Evolutionary conservation across 1,140 invertebrate species (phyloP).

Genomic region (Macrobrachium rosenbergii): DNA sequence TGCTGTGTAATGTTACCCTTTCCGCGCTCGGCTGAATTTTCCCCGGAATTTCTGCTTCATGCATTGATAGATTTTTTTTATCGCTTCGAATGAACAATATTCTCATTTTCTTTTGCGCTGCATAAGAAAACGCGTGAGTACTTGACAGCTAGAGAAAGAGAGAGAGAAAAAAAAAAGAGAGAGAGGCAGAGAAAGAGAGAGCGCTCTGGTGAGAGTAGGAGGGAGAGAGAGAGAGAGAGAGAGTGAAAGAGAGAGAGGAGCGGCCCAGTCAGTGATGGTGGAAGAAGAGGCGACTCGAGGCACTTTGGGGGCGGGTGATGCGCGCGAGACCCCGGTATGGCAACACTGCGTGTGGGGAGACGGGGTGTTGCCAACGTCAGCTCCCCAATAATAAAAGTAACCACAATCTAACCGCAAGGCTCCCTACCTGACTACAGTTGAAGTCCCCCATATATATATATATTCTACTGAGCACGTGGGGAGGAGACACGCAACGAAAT

Average conservation of each 20-base stretch:
- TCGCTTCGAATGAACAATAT: too few relatives aligned
- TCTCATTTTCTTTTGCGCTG: too few relatives aligned
- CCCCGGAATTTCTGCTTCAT: too few relatives aligned
- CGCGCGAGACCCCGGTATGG: conserved; percentile 11
- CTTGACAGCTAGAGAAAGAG: neutral
- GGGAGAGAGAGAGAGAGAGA: neutral
- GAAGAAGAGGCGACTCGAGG: neutral
- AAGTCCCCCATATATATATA: conserved; percentile 46
- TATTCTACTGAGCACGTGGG: conserved; percentile 41
- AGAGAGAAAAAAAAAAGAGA: too few relatives aligned
- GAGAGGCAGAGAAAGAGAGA: neutral
- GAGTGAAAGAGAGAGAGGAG: conserved; percentile 27
- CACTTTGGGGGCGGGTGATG: neutral
- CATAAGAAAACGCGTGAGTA: neutral
- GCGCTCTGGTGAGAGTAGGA: neutral
- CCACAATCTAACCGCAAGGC: conserved; percentile 62
- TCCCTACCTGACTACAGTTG: conserved; percentile 44
- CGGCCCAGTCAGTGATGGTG: neutral
- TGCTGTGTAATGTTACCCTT: too few relatives aligned
- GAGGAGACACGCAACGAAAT: neutral
- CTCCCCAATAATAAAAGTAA: conserved; percentile 63
- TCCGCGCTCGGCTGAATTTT: too few relatives aligned
- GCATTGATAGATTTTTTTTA: too few relatives aligned
- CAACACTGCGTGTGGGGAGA: conserved; percentile 36
- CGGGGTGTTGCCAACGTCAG: conserved; percentile 43